phyloP scores from a whole-genome alignment of 2,113 vertebrate species.

The Cinclus cinclus region DNA sequence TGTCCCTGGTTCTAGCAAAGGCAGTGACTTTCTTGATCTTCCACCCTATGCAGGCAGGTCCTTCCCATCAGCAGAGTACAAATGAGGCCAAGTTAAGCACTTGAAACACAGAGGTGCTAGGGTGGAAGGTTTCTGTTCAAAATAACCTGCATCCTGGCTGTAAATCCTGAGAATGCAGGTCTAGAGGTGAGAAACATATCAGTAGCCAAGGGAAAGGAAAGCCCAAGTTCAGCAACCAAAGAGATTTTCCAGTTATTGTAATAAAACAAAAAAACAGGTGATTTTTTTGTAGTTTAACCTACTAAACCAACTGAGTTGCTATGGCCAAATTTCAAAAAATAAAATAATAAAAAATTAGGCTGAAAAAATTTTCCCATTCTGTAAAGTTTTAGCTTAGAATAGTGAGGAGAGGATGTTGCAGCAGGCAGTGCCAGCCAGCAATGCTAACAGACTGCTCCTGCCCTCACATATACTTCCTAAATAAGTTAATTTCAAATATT shows the following conservation, averaged over 20 bases:
- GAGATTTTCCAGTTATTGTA: background rate
- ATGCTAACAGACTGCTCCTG: background rate
- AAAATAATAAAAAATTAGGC: background rate
- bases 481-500: background rate
- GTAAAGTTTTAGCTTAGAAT: background rate
- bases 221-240: background rate
- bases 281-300: background rate
- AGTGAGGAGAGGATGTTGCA: background rate
- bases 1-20: background rate
- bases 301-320: background rate
- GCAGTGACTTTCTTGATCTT: background rate
- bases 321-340: background rate
- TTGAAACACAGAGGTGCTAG: background rate
- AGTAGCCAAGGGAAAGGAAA: background rate
- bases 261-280: background rate
- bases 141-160: background rate
- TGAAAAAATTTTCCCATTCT: background rate
- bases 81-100: background rate
- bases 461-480: background rate
- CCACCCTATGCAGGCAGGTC: background rate
- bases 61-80: background rate
- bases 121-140: background rate
- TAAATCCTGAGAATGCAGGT: background rate
- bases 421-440: background rate
- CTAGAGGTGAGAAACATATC: rapidly evolving